Percentiles rank a stretch among this genome's conserved stretches.
phyloP scores from a whole-genome alignment of 2,113 vertebrate species.

The Colossoma macropomum region DNA sequence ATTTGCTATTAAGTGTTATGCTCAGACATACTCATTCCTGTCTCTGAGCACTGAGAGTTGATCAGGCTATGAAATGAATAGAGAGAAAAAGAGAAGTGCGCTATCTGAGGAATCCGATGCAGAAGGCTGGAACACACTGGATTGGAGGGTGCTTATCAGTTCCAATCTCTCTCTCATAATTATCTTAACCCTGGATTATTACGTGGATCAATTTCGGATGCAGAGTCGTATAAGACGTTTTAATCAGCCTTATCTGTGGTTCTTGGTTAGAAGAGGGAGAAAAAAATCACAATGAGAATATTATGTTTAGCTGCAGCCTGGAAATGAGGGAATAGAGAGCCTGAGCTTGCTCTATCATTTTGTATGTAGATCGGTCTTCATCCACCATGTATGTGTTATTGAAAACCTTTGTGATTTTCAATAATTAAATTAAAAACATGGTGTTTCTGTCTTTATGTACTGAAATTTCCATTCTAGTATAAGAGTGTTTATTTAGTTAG shows the following conservation, averaged over 20 bases:
- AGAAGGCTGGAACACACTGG: not conserved
- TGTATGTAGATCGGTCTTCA: not conserved
- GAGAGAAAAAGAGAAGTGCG: not conserved
- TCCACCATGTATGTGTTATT: not conserved
- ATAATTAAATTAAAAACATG: too few relatives aligned
- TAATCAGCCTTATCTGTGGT: not conserved
- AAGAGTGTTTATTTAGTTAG: too few relatives aligned
- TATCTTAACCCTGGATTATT: constrained; percentile 4
- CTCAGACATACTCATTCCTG: not conserved
- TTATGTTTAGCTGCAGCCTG: not conserved
- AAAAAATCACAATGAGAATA: not conserved
- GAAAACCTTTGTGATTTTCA: too few relatives aligned
- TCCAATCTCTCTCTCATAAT: not conserved
- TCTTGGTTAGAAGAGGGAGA: not conserved
- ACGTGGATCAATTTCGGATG: not conserved
- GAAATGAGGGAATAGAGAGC: not conserved
- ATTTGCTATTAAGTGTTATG: too few relatives aligned
- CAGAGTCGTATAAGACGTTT: not conserved
- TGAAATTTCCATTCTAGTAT: too few relatives aligned
- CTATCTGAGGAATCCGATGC: not conserved
- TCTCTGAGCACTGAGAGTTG: not conserved
- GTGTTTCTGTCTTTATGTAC: too few relatives aligned
- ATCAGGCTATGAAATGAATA: constrained; percentile 15
- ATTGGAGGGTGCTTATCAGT: not conserved
- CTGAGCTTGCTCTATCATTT: too few relatives aligned